These are phyloP conservation scores for Eidolon dupreanum DNA, from an alignment of 2,797 vertebrate species.

Conservation along the genomic window DNA sequence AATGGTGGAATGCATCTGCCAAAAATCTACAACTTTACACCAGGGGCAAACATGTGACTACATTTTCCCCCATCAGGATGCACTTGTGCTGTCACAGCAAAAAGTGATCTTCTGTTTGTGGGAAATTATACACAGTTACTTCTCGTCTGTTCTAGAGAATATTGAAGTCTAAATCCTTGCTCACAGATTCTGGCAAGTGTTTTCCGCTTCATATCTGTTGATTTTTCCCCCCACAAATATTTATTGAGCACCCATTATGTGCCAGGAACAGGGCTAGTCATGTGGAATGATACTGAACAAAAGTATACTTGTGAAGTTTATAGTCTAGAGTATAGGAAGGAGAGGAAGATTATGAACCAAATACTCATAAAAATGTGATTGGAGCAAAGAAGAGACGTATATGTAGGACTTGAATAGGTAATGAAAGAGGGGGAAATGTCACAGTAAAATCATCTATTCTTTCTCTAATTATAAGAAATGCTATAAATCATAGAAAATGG, in stretches of 20 bases:
- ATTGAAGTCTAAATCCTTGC: slow-evolving; percentile 34
- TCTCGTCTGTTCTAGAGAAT: slow-evolving; percentile 49
- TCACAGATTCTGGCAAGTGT: slow-evolving; percentile 29
- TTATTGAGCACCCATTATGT: slow-evolving; percentile 46
- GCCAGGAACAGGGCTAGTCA: not conserved
- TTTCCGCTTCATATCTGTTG: slow-evolving; percentile 24
- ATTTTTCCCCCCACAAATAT: not conserved
- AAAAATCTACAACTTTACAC: slow-evolving; percentile 56
- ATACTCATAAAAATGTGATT: not conserved
- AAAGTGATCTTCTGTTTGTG: slow-evolving; percentile 74
- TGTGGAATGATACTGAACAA: not conserved
- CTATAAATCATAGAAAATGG: not conserved
- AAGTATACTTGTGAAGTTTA: not conserved
- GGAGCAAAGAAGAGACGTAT: not conserved
- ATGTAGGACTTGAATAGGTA: not conserved
- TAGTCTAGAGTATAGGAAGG: not conserved
- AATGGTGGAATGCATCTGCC: slow-evolving; percentile 61
- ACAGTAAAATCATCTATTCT: not conserved
- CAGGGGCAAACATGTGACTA: slow-evolving; percentile 65
- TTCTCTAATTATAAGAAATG: not conserved
- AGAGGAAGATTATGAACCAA: not conserved
- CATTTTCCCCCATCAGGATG: slow-evolving; percentile 40
- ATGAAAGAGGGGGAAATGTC: not conserved
- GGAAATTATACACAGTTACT: slow-evolving; percentile 54
- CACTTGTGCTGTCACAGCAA: slow-evolving; percentile 69